Evolutionary conservation across 2,113 vertebrate species (phyloP), one percentile per base, ranked within the genome.

Genomic region (Mionectes macconnelli): DNA sequence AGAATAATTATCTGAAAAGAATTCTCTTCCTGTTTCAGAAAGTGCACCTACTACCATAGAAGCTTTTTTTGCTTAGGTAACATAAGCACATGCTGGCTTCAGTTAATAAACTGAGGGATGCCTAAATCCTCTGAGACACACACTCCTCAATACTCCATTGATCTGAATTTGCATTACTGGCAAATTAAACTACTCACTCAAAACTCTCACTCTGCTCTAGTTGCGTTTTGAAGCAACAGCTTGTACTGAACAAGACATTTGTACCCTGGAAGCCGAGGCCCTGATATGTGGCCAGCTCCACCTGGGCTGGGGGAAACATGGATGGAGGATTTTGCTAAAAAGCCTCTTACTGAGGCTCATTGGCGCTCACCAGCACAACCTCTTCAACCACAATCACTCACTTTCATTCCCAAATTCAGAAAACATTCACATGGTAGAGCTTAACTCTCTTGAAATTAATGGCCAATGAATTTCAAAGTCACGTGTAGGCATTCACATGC

Each of bases 1-100:
- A 75, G 42, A 91, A 84, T 84, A 79, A 93, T 96, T 95, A 94
- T 78, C 55, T 82, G 44, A 78, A 72, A 92, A 88, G 5, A 77
- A 81, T 86, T 70, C 1, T 92, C 25, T 76, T 95, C 57, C 42
- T 84, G 45, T n/a, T 66, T 87, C 57, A 79, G 14, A 92, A 87
- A 25, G 5, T 13, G 68, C 27, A 89, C 57, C 37, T 64, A 39
- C 57, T 40, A 17, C 31, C 33, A 19, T 33, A 18, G 45, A 35
- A 44, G 12, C 4, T 60, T 91, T 91, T 44, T 89, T 84, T 42
- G 63, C 22, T 12, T 44, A 12, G 5, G 17, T 67, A 37, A 35
- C 21, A 35, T 80, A 62, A 67, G 31, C 3, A 7, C n/a, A 64
- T 53, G 10, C 8, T 81, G 42, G 47, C 84, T 96, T 87, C 39